A percentile compares a stretch with the other conserved stretches of the same genome.
Evolutionary conservation across 1,140 invertebrate species (phyloP).

Genomic region (Ruditapes philippinarum): DNA sequence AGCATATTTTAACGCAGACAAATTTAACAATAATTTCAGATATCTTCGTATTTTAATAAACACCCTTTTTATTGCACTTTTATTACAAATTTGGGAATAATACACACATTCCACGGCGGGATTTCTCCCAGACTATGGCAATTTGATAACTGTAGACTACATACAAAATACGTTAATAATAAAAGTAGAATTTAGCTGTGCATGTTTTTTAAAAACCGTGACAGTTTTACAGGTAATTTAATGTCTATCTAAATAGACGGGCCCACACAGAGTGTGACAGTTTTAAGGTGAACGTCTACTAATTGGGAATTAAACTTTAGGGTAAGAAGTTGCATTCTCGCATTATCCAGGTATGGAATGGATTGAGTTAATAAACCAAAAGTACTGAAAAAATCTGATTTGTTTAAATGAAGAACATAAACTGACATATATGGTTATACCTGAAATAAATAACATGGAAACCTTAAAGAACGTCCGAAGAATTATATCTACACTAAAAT

Average conservation of each 20-base stretch:
- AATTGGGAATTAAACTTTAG: too few species aligned
- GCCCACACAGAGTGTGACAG: background rate
- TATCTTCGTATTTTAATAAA: background rate
- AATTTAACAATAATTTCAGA: too few species aligned
- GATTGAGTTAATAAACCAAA: too few species aligned
- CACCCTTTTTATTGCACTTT: background rate
- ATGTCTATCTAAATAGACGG: constrained; percentile 22
- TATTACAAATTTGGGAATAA: background rate
- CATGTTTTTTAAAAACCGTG: background rate
- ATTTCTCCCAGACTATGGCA: constrained; percentile 17
- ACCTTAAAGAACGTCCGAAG: too few species aligned
- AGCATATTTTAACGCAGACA: too few species aligned
- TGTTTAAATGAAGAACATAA: too few species aligned
- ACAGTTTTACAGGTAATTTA: constrained; percentile 23
- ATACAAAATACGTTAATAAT: constrained; percentile 18
- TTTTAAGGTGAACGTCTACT: background rate
- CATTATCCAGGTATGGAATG: too few species aligned
- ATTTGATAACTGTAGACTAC: constrained; percentile 2
- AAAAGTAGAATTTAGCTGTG: background rate
- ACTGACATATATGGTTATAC: too few species aligned
- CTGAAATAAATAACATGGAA: too few species aligned
- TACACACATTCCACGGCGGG: background rate
- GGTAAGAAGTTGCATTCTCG: too few species aligned
- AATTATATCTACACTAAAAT: too few species aligned
- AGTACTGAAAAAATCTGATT: too few species aligned